These are phyloP conservation scores for Platycercus adscitus DNA, from an alignment of 2,113 vertebrate genomes.

Conservation along the genomic window DNA sequence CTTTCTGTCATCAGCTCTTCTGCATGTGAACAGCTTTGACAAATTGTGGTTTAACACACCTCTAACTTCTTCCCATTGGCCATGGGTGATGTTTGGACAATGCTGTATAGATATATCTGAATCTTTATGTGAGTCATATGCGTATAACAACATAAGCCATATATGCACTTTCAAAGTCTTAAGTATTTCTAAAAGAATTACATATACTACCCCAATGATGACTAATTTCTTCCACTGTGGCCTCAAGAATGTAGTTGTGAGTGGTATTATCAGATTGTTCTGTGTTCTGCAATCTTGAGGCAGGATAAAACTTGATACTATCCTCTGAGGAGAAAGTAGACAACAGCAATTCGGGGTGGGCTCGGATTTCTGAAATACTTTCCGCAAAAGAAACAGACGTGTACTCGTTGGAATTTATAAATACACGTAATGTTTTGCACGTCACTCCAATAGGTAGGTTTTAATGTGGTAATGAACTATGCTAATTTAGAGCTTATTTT, in stretches of 20 bases:
- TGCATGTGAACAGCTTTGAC: neutral
- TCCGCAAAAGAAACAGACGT: neutral
- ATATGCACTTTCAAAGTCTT: neutral
- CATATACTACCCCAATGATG: rapidly evolving
- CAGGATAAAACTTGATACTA: neutral
- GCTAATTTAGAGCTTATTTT: neutral
- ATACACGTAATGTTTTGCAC: neutral
- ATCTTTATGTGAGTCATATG: neutral
- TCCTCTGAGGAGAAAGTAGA: neutral
- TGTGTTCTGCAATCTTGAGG: neutral
- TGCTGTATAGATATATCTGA: neutral
- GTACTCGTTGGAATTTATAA: neutral
- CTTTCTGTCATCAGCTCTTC: neutral
- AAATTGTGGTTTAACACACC: neutral
- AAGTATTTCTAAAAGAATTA: neutral
- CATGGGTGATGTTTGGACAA: rapidly evolving
- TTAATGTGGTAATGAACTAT: neutral
- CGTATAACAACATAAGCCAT: neutral
- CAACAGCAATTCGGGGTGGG: neutral
- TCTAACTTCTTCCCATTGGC: neutral
- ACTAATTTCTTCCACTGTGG: neutral
- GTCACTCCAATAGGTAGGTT: neutral
- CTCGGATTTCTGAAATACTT: neutral
- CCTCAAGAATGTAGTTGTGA: neutral
- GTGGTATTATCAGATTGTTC: neutral